Percentiles rank a stretch among this genome's conserved stretches.
These are phyloP conservation scores for Panthera leo DNA, from an alignment of 2,113 vertebrate species.

Conservation along the genomic window DNA sequence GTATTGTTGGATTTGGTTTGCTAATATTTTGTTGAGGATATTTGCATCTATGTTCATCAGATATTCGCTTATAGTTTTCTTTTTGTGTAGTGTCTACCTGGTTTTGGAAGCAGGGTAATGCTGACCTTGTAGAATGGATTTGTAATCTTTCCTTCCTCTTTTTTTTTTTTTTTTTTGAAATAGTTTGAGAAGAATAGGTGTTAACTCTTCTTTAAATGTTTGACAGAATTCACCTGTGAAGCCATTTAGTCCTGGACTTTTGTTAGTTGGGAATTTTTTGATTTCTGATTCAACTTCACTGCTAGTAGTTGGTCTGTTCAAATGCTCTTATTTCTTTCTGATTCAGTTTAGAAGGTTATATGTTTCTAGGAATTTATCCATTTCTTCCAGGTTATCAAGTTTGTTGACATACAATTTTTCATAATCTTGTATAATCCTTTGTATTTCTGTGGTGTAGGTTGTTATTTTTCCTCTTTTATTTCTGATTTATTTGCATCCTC, in stretches of 20 bases:
- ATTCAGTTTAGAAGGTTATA: not conserved
- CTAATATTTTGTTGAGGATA: not conserved
- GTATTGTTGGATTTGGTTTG: not conserved
- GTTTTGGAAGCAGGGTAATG: not conserved
- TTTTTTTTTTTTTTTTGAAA: not conserved
- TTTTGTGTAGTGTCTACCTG: not conserved
- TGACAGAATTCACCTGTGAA: not conserved
- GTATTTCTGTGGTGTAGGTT: not conserved
- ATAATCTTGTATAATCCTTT: not conserved
- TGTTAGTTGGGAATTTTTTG: not conserved
- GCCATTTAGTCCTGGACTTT: not conserved
- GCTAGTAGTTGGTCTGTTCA: not conserved
- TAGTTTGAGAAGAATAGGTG: not conserved
- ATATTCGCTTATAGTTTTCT: not conserved
- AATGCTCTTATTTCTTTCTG: not conserved
- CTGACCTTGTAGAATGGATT: not conserved
- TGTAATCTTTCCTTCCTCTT: not conserved
- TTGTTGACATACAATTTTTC: not conserved
- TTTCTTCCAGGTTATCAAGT: not conserved
- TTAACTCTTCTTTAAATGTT: not conserved
- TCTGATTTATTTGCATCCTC: not conserved
- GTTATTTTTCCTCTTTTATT: not conserved
- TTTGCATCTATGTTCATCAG: not conserved
- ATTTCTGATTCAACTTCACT: not conserved
- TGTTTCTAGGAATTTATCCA: not conserved